Evolutionary conservation across 2,888 invertebrate genomes (phyloP).

Genomic region (Leptinotarsa rubiginosa): DNA sequence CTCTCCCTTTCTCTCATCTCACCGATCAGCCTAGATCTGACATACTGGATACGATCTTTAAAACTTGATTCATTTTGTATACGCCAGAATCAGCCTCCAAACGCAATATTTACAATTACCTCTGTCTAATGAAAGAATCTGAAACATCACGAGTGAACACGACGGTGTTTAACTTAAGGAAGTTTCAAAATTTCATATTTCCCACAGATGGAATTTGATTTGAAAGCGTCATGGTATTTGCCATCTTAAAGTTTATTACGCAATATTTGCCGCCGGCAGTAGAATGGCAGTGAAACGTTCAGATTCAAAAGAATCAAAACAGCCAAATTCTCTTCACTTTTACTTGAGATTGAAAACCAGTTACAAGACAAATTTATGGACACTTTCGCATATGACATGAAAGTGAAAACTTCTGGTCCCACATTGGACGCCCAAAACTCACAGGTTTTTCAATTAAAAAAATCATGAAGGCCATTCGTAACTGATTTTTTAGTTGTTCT

Average conservation of each 20-base stretch:
- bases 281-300: constrained; percentile 51
- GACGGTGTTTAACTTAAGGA: constrained; percentile 9
- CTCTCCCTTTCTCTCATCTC: too few relatives aligned
- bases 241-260: constrained; percentile 13
- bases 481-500: constrained; percentile 14
- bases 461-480: neutral
- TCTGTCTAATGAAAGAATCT: constrained; percentile 16
- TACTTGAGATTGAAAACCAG: neutral
- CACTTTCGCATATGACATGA: neutral
- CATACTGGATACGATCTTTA: neutral
- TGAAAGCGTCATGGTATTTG: constrained; percentile 23
- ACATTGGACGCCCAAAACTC: neutral
- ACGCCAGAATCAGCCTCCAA: constrained; percentile 19
- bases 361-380: neutral
- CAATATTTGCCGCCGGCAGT: constrained; percentile 47
- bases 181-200: constrained; percentile 18
- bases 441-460: neutral
- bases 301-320: constrained; percentile 44
- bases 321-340: constrained; percentile 18
- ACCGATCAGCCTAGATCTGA: too few relatives aligned
- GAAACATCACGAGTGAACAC: constrained; percentile 28
- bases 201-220: constrained; percentile 17
- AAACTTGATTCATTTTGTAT: constrained; percentile 5
- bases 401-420: neutral
- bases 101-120: constrained; percentile 10